Conservation (phyloP, 1,140 invertebrate species). For the Aphis craccivora region DNA sequence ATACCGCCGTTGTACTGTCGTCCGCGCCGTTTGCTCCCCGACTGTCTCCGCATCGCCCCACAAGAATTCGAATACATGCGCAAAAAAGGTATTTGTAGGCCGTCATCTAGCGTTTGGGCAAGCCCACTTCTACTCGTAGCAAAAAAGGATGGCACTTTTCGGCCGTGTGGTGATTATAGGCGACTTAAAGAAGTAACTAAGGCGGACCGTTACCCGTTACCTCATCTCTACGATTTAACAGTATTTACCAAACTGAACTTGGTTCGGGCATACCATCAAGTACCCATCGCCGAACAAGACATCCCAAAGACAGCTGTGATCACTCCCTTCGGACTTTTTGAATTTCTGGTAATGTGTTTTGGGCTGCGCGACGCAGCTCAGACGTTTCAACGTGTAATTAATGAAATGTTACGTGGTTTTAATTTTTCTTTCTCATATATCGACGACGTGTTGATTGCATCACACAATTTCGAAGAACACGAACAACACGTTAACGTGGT, state of each 20-base stretch:
- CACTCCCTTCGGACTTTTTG: slow-evolving; percentile 59
- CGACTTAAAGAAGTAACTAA: slow-evolving; percentile 64
- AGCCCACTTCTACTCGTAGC: slow-evolving; percentile 61
- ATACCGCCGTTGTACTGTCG: not conserved
- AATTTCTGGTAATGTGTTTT: slow-evolving; percentile 62
- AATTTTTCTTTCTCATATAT: slow-evolving; percentile 63
- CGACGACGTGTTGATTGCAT: slow-evolving; percentile 64
- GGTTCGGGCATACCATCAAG: slow-evolving; percentile 67
- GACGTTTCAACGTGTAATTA: slow-evolving; percentile 67
- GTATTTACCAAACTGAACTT: slow-evolving; percentile 67
- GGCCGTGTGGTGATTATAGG: slow-evolving; percentile 66
- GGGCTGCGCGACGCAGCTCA: slow-evolving; percentile 64
- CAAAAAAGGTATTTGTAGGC: no score
- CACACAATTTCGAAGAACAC: slow-evolving; percentile 61
- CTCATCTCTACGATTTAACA: slow-evolving; percentile 62
- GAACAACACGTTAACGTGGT: slow-evolving; percentile 55
- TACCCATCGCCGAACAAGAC: slow-evolving; percentile 62
- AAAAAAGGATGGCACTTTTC: slow-evolving; percentile 62
- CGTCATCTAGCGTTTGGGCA: no score
- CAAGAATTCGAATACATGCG: no score
- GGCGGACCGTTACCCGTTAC: slow-evolving; percentile 64
- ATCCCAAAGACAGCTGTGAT: slow-evolving; percentile 64
- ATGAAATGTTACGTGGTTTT: slow-evolving; percentile 63
- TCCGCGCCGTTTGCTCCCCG: no score
- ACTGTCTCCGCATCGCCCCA: no score